phyloP scores from a whole-genome alignment of 2,113 vertebrate genomes.

The Elephas maximus region DNA sequence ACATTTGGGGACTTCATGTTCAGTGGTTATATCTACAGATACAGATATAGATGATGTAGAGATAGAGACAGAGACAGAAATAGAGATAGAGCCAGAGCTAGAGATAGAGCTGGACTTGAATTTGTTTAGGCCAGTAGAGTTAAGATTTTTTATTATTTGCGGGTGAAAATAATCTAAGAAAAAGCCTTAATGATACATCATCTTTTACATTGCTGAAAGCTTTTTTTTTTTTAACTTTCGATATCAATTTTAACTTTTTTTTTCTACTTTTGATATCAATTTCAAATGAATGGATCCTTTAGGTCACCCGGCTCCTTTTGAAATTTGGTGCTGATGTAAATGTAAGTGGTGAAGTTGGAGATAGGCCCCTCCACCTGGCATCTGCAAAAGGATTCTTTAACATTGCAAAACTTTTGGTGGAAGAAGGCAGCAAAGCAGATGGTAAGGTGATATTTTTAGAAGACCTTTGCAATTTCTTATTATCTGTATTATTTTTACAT shows the following conservation, averaged over 20 bases:
- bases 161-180: not conserved
- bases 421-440: constrained; percentile 93
- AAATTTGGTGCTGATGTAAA: constrained; percentile 97
- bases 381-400: constrained; percentile 95
- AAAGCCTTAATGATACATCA: not conserved
- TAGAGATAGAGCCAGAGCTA: too few species aligned
- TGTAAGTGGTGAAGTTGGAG: constrained; percentile 95
- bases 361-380: constrained; percentile 95
- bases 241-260: constrained; percentile 40
- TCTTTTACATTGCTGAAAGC: not conserved
- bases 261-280: constrained; percentile 42
- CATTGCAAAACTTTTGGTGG: constrained; percentile 93
- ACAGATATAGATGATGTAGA: too few species aligned
- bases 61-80: too few species aligned
- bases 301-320: constrained; percentile 94
- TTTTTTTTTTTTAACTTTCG: not conserved
- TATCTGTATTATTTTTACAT: not conserved
- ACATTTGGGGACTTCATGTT: not conserved
- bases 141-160: constrained; percentile 1
- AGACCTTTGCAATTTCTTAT: not conserved
- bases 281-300: constrained; percentile 42
- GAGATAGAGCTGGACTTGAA: too few species aligned
- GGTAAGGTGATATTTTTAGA: constrained; percentile 87
- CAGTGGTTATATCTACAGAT: not conserved
- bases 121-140: not conserved